Conservation (phyloP, 1,140 invertebrate genomes). For the honey bee (Apis mellifera) region DNA sequence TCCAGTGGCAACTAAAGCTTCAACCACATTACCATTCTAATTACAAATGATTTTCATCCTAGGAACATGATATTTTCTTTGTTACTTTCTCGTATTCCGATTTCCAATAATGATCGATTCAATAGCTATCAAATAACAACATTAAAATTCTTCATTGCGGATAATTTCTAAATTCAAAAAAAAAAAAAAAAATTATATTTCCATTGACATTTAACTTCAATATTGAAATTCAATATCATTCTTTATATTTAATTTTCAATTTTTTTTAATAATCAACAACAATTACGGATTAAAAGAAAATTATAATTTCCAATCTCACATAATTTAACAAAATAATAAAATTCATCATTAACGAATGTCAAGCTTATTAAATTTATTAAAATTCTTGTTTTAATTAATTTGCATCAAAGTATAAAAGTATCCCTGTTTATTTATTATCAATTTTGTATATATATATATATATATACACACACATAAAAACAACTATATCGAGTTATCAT, state of each 20-base stretch:
- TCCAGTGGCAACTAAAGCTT: background rate
- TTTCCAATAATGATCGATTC: background rate
- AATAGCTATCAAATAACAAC: background rate
- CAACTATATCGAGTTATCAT: background rate
- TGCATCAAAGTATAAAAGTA: background rate
- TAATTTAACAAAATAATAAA: background rate
- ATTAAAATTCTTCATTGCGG: background rate
- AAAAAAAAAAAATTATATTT: too few species aligned
- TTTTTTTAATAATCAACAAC: background rate
- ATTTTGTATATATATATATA: background rate
- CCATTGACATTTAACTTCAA: background rate
- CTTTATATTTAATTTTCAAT: background rate
- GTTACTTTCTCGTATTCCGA: background rate
- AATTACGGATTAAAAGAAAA: too few species aligned
- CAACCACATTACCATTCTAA: conserved; percentile 8
- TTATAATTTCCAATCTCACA: background rate
- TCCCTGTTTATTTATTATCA: background rate
- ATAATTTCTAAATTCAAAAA: background rate
- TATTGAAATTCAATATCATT: too few species aligned
- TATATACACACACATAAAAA: background rate
- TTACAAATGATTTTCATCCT: background rate
- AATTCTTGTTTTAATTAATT: background rate
- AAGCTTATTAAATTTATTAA: background rate
- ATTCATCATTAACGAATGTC: background rate
- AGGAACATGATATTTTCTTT: background rate